A percentile compares a stretch with the other conserved stretches of the same genome.
These are phyloP conservation scores for Falco naumanni DNA, from an alignment of 2,797 vertebrate species.

Conservation along the genomic window DNA sequence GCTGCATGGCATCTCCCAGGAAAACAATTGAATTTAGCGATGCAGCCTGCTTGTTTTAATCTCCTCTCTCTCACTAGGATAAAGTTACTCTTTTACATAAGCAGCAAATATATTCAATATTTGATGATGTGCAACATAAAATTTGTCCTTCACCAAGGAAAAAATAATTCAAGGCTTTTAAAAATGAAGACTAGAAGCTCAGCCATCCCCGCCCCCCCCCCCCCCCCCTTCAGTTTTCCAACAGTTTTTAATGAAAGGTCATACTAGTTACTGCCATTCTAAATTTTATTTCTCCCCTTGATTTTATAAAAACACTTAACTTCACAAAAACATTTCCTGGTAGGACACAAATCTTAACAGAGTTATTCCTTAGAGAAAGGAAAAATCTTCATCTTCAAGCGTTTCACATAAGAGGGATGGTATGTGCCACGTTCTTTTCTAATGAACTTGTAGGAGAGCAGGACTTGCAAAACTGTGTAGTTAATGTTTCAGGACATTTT, in stretches of 20 bases:
- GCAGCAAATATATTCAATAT: not conserved
- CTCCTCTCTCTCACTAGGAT: conserved; percentile 5
- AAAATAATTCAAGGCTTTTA: not conserved
- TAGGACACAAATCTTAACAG: not conserved
- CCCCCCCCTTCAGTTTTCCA: not conserved
- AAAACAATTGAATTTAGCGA: conserved; percentile 46
- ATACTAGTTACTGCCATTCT: not conserved
- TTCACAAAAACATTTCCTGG: not conserved
- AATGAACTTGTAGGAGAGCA: not conserved
- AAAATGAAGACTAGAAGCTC: not conserved
- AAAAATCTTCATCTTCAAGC: not conserved
- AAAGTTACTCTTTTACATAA: conserved; percentile 34
- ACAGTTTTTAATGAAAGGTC: not conserved
- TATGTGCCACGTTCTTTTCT: accelerated
- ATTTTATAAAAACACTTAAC: not conserved
- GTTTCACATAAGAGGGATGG: not conserved
- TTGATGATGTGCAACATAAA: not conserved
- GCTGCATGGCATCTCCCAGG: not conserved
- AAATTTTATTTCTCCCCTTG: not conserved
- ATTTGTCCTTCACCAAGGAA: conserved; percentile 31
- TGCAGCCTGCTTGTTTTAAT: conserved; percentile 16
- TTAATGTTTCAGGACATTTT: not conserved
- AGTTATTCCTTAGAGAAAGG: not conserved
- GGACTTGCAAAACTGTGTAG: not conserved
- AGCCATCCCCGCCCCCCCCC: not conserved